Conservation (phyloP, 2,888 invertebrate species). For the Himalopsyche tibetana region DNA sequence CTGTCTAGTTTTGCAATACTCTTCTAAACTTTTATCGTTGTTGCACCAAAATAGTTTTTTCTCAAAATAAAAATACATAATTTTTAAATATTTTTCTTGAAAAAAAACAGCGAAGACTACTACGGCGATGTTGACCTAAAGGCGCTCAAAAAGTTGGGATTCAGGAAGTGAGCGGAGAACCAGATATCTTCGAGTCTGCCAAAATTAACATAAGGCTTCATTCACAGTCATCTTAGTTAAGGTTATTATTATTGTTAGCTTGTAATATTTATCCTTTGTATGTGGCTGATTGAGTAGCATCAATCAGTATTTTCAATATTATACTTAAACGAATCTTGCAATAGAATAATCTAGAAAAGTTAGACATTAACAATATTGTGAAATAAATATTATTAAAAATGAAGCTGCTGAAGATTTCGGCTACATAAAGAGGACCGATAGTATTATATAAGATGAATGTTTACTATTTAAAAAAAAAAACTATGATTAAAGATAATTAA, state of each 20-base stretch:
- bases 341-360: not conserved
- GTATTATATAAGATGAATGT: not conserved
- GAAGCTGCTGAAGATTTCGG: not conserved
- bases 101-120: constrained; percentile 88
- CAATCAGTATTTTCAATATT: constrained; percentile 5
- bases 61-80: not conserved
- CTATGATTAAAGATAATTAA: not conserved
- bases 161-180: constrained; percentile 43
- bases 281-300: not conserved
- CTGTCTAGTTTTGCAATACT: no score
- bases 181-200: constrained; percentile 45
- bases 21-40: no score
- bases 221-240: constrained; percentile 48
- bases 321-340: not conserved
- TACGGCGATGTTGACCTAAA: constrained; percentile 94
- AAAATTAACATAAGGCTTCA: constrained; percentile 52
- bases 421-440: not conserved
- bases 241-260: constrained; percentile 36
- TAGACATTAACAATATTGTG: no score
- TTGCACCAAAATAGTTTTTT: no score
- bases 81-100: constrained; percentile 61
- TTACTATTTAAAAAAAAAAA: not conserved
- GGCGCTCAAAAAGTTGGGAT: constrained; percentile 89
- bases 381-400: no score
- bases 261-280: constrained; percentile 22